Conservation (phyloP, 2,888 invertebrate species). For the Spodoptera littoralis region DNA sequence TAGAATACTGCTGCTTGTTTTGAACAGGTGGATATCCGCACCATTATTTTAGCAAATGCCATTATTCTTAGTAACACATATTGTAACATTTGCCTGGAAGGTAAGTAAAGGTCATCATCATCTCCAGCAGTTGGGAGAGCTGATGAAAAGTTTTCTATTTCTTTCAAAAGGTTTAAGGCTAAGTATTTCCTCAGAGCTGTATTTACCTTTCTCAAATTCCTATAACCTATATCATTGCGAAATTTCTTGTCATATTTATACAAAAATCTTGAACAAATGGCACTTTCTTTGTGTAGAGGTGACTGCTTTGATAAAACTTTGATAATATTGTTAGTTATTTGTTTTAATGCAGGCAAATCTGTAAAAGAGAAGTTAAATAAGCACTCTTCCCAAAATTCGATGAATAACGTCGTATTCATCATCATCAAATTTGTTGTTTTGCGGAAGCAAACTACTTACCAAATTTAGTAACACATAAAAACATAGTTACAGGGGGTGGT, state of each 20-base stretch:
- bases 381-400: background rate
- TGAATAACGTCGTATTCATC: background rate
- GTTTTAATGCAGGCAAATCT: slow-evolving; percentile 72
- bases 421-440: no score
- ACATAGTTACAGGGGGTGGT: slow-evolving; percentile 79
- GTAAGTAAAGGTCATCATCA: slow-evolving; percentile 74
- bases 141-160: slow-evolving; percentile 73
- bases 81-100: slow-evolving; percentile 89
- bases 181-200: slow-evolving; percentile 86
- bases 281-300: slow-evolving; percentile 87
- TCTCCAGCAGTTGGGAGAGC: slow-evolving; percentile 69
- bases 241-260: slow-evolving; percentile 90
- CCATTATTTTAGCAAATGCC: slow-evolving; percentile 88
- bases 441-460: slow-evolving; percentile 59
- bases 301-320: slow-evolving; percentile 79
- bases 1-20: slow-evolving; percentile 85
- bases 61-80: slow-evolving; percentile 87
- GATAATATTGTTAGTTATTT: slow-evolving; percentile 68
- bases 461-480: slow-evolving; percentile 55
- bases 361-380: slow-evolving; percentile 50
- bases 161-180: slow-evolving; percentile 80
- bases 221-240: slow-evolving; percentile 88
- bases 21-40: slow-evolving; percentile 82
- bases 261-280: slow-evolving; percentile 86
- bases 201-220: slow-evolving; percentile 87